Evolutionary conservation across 2,888 invertebrate genomes (phyloP).

Genomic region (Netelia inedita): DNA sequence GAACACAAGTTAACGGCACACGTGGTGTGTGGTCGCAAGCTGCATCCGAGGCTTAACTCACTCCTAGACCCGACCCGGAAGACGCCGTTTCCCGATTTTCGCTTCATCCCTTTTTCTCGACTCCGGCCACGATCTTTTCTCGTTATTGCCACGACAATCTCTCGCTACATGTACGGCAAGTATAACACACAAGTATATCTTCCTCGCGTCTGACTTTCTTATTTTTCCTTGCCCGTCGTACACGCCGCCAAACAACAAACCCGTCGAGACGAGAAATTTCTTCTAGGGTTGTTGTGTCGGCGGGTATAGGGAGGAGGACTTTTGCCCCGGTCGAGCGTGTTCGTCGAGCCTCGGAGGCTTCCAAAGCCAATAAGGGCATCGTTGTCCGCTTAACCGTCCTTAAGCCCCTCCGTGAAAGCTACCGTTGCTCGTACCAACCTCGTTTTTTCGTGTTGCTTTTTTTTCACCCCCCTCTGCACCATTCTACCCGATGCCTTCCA

Average conservation of each 20-base stretch:
- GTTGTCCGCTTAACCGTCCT: conserved; percentile 73
- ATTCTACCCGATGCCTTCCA: conserved; percentile 42
- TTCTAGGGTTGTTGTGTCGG: conserved; percentile 11
- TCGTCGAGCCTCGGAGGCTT: conserved; percentile 75
- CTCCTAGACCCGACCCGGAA: conserved; percentile 7
- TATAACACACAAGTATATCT: conserved; percentile 15
- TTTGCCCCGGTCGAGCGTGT: conserved; percentile 16
- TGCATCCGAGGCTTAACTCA: conserved; percentile 16
- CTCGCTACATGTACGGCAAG: conserved; percentile 2
- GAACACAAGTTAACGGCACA: conserved; percentile 1
- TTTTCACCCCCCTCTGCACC: conserved; percentile 31
- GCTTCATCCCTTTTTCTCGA: background rate
- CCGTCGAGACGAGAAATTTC: conserved; percentile 53
- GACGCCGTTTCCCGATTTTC: background rate
- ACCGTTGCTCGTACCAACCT: conserved; percentile 43
- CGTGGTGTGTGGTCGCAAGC: conserved; percentile 26
- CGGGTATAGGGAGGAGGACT: background rate
- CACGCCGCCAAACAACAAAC: background rate
- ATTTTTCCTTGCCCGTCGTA: background rate
- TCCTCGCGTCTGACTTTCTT: conserved; percentile 6
- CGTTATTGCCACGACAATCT: conserved; percentile 31
- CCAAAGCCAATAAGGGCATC: conserved; percentile 80
- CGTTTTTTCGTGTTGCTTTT: conserved; percentile 24
- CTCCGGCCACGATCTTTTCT: conserved; percentile 22
- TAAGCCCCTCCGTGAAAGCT: conserved; percentile 70